Conservation (phyloP, 2,113 vertebrate genomes). For the Anhinga rufa region DNA sequence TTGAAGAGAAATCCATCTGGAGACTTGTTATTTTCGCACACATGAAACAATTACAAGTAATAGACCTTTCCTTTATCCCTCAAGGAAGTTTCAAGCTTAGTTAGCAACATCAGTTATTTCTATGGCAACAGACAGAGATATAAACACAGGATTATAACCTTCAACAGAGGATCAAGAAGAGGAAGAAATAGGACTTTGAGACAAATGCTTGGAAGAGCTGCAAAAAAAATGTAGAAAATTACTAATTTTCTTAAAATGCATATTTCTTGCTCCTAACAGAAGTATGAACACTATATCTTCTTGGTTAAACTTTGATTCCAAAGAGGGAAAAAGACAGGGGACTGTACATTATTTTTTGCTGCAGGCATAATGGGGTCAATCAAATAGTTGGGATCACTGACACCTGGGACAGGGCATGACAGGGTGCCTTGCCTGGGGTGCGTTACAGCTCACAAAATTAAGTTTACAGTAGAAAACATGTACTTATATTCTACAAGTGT, state of each 20-base stretch:
- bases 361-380: background rate
- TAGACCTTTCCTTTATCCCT: background rate
- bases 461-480: background rate
- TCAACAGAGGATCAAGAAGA: conserved; percentile 45
- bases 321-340: background rate
- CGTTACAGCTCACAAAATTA: background rate
- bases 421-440: background rate
- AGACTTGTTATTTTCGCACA: background rate
- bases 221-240: background rate
- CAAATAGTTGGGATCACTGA: background rate
- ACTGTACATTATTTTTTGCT: background rate
- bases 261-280: background rate
- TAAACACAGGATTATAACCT: conserved; percentile 55
- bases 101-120: conserved; percentile 36
- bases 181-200: conserved; percentile 10
- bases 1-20: background rate
- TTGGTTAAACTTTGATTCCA: background rate
- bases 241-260: background rate
- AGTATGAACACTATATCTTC: background rate
- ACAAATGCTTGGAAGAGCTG: background rate
- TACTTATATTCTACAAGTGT: background rate
- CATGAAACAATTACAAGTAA: background rate
- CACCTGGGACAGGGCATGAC: background rate
- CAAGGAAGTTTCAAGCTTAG: conserved; percentile 29
- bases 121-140: conserved; percentile 33